Conservation (phyloP, 2,113 vertebrate genomes). For the Propithecus coquereli region DNA sequence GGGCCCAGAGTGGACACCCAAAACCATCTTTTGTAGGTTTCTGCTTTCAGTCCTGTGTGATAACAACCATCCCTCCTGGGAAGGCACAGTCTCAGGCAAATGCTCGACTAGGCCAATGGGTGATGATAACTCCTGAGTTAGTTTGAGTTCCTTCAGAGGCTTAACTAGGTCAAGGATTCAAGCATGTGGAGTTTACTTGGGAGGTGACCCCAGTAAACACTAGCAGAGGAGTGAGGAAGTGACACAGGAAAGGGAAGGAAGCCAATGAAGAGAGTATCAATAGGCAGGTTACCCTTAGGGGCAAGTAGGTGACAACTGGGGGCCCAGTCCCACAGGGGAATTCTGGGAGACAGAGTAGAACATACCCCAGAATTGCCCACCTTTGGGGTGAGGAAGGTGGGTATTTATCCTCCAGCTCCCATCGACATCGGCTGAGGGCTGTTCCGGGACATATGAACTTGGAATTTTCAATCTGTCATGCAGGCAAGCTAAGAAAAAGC, state of each 20-base stretch:
- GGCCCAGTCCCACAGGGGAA: background rate
- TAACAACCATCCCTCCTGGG: background rate
- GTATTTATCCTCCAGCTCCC: background rate
- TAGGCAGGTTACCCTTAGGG: background rate
- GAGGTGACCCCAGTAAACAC: background rate
- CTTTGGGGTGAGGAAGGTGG: background rate
- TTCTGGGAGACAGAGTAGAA: background rate
- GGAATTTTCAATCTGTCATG: background rate
- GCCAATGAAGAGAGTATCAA: background rate
- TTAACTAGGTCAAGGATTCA: background rate
- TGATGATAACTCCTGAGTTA: background rate
- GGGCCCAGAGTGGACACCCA: background rate
- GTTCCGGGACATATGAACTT: background rate
- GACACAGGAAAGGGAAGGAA: background rate
- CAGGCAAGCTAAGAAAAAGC: background rate
- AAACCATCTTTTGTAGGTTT: background rate
- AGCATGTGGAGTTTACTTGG: background rate
- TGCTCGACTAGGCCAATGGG: background rate
- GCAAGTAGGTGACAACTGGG: background rate
- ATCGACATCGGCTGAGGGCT: background rate
- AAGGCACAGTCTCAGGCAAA: background rate
- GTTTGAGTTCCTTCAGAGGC: background rate
- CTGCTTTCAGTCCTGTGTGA: background rate
- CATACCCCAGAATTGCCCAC: background rate
- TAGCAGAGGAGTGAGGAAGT: too few species aligned